Base-by-base conservation (phyloP, 1,140 invertebrate genomes). In the Temnothorax longispinosus region DNA sequence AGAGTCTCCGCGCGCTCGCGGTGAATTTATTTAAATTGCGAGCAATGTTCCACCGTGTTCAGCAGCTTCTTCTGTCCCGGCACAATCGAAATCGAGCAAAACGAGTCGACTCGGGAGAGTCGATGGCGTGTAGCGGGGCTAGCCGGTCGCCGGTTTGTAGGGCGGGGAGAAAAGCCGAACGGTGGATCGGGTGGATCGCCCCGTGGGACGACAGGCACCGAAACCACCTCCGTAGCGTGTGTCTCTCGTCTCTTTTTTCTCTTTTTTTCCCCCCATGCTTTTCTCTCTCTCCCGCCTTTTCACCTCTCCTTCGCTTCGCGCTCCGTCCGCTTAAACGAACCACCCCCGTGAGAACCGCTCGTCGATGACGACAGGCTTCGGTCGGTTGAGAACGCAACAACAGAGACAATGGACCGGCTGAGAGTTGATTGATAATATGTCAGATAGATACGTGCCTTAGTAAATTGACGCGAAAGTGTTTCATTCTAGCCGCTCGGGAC, bases 21-120 rank as follows among this genome's bases (percentile, higher is more conserved):
- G 76, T 94, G 94, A 94, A 95, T 95, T 94, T 95, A 95, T 95
- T 95, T 94, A 94, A 95, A 95, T 95, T 94, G 93, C 94, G 91
- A 95, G 92, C 94, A 93, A 95, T 95, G 94, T 95, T 94, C 93
- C 91, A 93, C 92, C 93, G 93, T 95, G 94, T 95, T 94, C 93
- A 94, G 94, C 94, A 94, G 94, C 94, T 95, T 94, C 94, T 94
- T 94, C 93, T 91, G 90, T 91, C 86, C 84, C 87, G 88, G 86
- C 76, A 85, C 88, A 85, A 91, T 91, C 93, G 89, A 94, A 94
- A 94, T 93, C 92, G 91, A 94, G 93, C 92, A 94, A 94, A 94
- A 90, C 58, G 80, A 90, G 47, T 58, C 64, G 60, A 41, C 32
- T 27, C 81, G 56, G 27, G 27, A 27, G 13, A 86, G 82, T 85